Base-by-base conservation (phyloP, 1,140 invertebrate species). In the Drosophila carrolli region DNA sequence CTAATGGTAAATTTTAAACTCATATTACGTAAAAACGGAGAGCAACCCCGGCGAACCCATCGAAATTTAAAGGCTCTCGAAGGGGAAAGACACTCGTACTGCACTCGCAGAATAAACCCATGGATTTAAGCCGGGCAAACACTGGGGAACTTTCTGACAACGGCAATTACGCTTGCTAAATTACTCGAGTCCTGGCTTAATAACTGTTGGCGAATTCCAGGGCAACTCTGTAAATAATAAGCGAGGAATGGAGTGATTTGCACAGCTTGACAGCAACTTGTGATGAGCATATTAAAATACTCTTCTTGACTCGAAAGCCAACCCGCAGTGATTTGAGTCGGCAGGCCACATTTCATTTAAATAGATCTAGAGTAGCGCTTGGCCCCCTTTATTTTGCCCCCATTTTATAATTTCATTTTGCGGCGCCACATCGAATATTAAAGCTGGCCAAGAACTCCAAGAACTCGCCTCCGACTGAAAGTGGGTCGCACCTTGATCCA, bases 351-450 rank as follows among this genome's bases (percentile, higher is more conserved):
- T 58, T 76, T 65, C 72, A 51, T 65, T 75, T 75, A 70, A 79
- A 79, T 70, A 53, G 50, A 71, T 60, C 65, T 80, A 75, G 56
- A 73, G 66, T 65, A 65, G 75, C 73, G 59, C 75, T 71, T 63
- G 55, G 41, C 37, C 32, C 41, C 35, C 53, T 38, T 48, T 43
- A 32, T 14, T 41, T 23, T 16, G 9, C 9, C 27, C 14, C 16
- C 32, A 61, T 48, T 57, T 76, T 60, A 47, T 72, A 77, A 72
- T 66, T 66, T 53, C 16, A 46, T 77, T 73, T 56, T 66, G 46
- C 13, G 61, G 51, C 51, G 40, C 27, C 40, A 35, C 66, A 72
- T 78, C 72, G 61, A 73, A 61, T 73, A 78, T 71, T 72, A 57
- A 76, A 43, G 29, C 40, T 41, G 29, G 32, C 5, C 41, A 37